Percentiles rank a stretch among this genome's conserved stretches.
Conservation (phyloP, 1,140 invertebrate species). For the Cydia splendana region DNA sequence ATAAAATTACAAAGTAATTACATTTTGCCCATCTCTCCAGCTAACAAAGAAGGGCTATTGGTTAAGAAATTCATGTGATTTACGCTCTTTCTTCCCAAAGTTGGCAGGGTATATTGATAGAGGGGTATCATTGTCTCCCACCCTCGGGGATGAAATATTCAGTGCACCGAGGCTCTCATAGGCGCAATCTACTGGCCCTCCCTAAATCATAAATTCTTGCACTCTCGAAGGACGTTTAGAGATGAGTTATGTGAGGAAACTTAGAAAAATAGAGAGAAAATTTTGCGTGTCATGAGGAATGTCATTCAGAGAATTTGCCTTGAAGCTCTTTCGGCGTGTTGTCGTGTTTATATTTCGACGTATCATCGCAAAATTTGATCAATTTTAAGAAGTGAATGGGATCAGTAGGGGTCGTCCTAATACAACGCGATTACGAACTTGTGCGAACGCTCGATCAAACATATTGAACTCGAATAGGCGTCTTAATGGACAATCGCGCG, state of each 20-base stretch:
- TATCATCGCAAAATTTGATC: not conserved
- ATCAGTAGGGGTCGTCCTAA: too few relatives aligned
- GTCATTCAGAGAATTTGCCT: too few relatives aligned
- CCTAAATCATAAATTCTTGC: not conserved
- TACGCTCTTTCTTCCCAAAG: not conserved
- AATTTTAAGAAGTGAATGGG: not conserved
- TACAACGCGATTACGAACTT: too few relatives aligned
- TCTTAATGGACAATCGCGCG: too few relatives aligned
- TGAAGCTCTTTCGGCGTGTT: not conserved
- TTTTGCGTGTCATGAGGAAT: not conserved
- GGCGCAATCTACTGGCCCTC: conserved; percentile 14
- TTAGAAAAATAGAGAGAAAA: not conserved
- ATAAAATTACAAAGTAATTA: not conserved
- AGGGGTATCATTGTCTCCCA: not conserved
- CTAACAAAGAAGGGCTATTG: not conserved
- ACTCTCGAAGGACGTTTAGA: not conserved
- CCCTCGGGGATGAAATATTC: conserved; percentile 26
- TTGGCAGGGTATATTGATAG: conserved; percentile 11
- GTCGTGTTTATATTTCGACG: not conserved
- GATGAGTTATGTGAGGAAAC: not conserved
- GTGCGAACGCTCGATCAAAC: too few relatives aligned
- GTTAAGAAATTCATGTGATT: conserved; percentile 14
- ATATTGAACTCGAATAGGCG: too few relatives aligned
- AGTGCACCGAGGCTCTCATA: conserved; percentile 17
- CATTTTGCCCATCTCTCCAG: not conserved